Base-by-base conservation (phyloP, 2,797 vertebrate genomes). In the Sorex maritimensis region DNA sequence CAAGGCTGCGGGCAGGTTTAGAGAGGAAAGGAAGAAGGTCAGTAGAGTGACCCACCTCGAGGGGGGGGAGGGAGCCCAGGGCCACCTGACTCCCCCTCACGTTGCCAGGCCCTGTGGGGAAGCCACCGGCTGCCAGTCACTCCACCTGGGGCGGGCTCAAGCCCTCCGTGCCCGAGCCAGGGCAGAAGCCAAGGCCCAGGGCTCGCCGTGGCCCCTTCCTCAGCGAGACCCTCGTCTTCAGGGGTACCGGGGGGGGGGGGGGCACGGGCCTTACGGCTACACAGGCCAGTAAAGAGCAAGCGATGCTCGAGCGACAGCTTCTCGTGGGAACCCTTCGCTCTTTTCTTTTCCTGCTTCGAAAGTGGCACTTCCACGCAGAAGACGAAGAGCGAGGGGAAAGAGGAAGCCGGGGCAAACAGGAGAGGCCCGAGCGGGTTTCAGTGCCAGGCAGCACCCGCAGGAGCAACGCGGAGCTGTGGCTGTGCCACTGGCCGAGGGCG, bases 281-380 rank as follows among this genome's bases (percentile, higher is more conserved):
- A 68, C 44, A 49, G 49, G 44, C 30, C 30, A 79, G 84, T 1
- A 58, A 85, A 78, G 13, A 81, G 79, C 19, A 46, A 67, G 71
- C n/a, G 55, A 12, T n/a, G 71, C 13, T 81, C 67, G 8, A 8
- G 21, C 6, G 21, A 65, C 21, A 26, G 24, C 79, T 69, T 87
- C 28, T 63, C 91, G 71, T 55, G 85, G 58, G 75, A 83, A 21
- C 34, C 21, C 30, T 34, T 69, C 58, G 26, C 52, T 92, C 73
- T 46, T 88, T 86, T 46, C 24, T 24, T 24, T 65, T 23, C 21
- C 52, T 14, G 52, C 52, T 55, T 55, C 52, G 13, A 55, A 55
- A 55, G 52, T 55, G 17, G 17, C 52, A 55, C 17, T 55, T 55
- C 52, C 52, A 55, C 17, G 17, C 14, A 12, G 14, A 55, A 55